Percentiles rank a stretch among this genome's conserved stretches.
Evolutionary conservation across 2,113 vertebrate species (phyloP).

Genomic region (Misgurnus mizolepis): DNA sequence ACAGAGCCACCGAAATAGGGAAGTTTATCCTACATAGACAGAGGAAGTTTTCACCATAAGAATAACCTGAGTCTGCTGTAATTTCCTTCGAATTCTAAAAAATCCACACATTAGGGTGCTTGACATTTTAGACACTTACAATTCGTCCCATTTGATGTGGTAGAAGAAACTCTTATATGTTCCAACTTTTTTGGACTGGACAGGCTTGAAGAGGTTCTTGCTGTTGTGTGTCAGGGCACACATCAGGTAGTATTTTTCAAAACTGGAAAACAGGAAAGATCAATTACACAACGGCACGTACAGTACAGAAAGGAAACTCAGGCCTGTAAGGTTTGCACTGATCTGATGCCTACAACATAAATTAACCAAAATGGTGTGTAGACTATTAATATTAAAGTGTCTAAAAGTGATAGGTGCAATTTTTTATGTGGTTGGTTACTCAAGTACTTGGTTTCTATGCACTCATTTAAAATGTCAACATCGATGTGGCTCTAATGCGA

Average conservation of each 20-base stretch:
- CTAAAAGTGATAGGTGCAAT: no score
- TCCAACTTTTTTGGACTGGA: constrained; percentile 96
- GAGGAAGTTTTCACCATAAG: not conserved
- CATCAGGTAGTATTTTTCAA: constrained; percentile 95
- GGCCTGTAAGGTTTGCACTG: not conserved
- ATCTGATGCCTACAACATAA: not conserved
- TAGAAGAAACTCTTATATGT: constrained; percentile 97
- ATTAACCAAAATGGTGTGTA: not conserved
- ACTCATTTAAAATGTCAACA: not conserved
- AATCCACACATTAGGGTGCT: not conserved
- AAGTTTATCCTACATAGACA: constrained; percentile 86
- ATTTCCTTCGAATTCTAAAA: not conserved
- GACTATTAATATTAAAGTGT: not conserved
- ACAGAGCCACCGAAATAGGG: constrained; percentile 90
- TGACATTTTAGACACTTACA: constrained; percentile 87
- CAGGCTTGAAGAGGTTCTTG: constrained; percentile 93
- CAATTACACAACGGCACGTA: constrained; percentile 19
- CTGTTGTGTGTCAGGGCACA: constrained; percentile 94
- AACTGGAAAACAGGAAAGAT: constrained; percentile 72
- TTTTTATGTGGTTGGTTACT: no score
- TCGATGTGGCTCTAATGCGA: no score
- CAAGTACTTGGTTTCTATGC: not conserved
- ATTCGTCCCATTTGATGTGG: constrained; percentile 97
- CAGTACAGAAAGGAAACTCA: not conserved
- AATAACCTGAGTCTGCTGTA: not conserved